Conservation (phyloP, 2,797 vertebrate species). For the Myotis pilosus region DNA sequence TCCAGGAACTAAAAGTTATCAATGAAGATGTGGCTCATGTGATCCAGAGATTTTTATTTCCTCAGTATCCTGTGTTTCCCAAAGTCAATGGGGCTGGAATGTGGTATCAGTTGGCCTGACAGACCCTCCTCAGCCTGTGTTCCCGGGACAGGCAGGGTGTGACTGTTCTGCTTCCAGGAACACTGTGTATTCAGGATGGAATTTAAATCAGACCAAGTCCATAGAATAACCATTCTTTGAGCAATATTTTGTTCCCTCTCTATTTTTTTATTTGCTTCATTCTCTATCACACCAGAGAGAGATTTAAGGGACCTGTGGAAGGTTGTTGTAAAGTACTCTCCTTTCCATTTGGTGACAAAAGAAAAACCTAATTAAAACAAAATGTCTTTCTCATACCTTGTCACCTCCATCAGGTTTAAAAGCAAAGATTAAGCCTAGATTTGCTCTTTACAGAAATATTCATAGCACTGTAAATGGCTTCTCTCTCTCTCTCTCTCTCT, state of each 20-base stretch:
- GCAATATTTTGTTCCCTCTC: not conserved
- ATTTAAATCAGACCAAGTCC: constrained; percentile 28
- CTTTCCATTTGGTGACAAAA: not conserved
- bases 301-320: not conserved
- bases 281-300: not conserved
- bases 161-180: not conserved
- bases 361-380: constrained; percentile 10
- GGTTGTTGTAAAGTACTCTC: not conserved
- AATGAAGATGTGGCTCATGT: not conserved
- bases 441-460: constrained; percentile 4
- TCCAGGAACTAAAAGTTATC: not conserved
- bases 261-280: constrained; percentile 6
- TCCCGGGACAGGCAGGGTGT: not conserved
- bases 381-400: not conserved
- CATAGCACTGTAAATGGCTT: not conserved
- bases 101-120: not conserved
- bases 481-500: not conserved
- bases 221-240: not conserved
- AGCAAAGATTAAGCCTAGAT: not conserved
- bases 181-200: not conserved
- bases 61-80: not conserved
- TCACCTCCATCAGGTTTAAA: not conserved
- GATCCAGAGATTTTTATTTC: not conserved
- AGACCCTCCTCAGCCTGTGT: not conserved
- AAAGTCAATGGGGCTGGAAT: not conserved